Evolutionary conservation across 2,797 vertebrate genomes (phyloP), one percentile per base, ranked within the genome.

Genomic region (Echiichthys vipera): DNA sequence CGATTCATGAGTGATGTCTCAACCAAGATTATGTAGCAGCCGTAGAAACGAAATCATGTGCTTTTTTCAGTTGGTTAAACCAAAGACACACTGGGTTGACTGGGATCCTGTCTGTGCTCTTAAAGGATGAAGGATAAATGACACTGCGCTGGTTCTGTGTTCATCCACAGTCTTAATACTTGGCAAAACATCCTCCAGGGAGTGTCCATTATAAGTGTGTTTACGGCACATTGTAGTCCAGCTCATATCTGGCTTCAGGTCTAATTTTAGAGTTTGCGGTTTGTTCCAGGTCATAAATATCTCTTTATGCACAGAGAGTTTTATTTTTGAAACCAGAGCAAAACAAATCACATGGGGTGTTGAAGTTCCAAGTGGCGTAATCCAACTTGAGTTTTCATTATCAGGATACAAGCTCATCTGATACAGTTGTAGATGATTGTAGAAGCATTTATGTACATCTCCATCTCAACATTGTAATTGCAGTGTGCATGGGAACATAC

Each of bases 41-140:
- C 47, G 2, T 49, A 13, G 51, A 62, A 66, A 64, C 20, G 10
- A 63, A 84, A 72, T 36, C 42, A 39, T 74, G 61, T 34, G 56
- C 55, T 83, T 42, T 53, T 63, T 82, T 88, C 63, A 64, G 47
- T 81, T 40, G 68, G 79, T 84, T 81, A 64, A 78, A 91, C 93
- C 93, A 92, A 92, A 94, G 92, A 91, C 74, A 37, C 69, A 5
- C 57, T 79, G 22, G 5, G 69, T 78, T 65, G 65, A 65, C 71
- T 57, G 69, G 25, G 29, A 80, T 77, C 53, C 77, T 57, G 24
- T 74, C 71, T 59, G 29, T 53, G 64, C 62, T 61, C 37, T 27
- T 4, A n/a, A n/a, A n/a, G 17, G 55, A 65, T 65, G 73, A 69
- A 76, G 81, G 84, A 51, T 53, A 40, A 74, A 65, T 39, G 66